Percentiles rank a stretch among this genome's conserved stretches.
Evolutionary conservation across 2,888 invertebrate genomes (phyloP).

Genomic region (Mayetiola destructor): DNA sequence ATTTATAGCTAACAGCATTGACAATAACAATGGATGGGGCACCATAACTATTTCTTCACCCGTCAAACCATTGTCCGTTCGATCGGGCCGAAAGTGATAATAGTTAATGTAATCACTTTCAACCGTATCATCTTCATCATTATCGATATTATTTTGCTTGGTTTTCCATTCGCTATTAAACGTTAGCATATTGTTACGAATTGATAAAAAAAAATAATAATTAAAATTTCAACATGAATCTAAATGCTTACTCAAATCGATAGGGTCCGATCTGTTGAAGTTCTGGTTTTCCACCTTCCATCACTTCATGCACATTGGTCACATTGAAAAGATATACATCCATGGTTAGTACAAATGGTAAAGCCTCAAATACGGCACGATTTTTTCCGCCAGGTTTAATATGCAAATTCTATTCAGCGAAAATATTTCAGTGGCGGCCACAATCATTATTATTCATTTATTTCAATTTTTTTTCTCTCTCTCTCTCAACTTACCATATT

Average conservation of each 20-base stretch:
- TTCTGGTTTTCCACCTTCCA: slow-evolving; percentile 54
- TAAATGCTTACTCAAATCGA: slow-evolving; percentile 59
- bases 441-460: no score
- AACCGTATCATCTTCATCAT: slow-evolving; percentile 1
- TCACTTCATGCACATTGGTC: slow-evolving; percentile 60
- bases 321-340: slow-evolving; percentile 68
- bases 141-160: slow-evolving; percentile 46
- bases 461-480: no score
- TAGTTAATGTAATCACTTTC: neutral
- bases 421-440: no score
- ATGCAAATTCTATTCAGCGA: slow-evolving; percentile 49
- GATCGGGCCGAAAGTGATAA: neutral
- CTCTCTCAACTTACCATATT: no score
- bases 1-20: slow-evolving; percentile 41
- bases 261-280: slow-evolving; percentile 70
- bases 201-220: no score
- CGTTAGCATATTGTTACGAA: no score
- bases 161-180: slow-evolving; percentile 29
- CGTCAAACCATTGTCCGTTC: neutral
- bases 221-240: neutral
- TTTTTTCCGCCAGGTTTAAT: slow-evolving; percentile 59
- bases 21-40: slow-evolving; percentile 41
- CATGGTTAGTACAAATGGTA: slow-evolving; percentile 63
- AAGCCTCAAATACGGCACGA: slow-evolving; percentile 59
- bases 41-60: slow-evolving; percentile 5